These are phyloP conservation scores for Nothura maculosa DNA, from an alignment of 2,797 vertebrate genomes.

Conservation along the genomic window DNA sequence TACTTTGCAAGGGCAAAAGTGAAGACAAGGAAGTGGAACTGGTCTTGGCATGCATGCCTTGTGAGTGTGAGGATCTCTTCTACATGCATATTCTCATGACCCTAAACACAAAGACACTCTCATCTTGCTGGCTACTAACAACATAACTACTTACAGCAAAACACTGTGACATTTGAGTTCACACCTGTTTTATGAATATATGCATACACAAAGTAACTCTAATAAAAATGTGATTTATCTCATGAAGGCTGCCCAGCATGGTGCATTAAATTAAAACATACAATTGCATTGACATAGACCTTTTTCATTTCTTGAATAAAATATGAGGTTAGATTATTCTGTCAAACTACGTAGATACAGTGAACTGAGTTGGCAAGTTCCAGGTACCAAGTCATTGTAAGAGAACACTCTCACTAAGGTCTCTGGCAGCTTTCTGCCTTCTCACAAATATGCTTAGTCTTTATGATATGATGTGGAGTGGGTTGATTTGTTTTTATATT, in stretches of 20 bases:
- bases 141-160: background rate
- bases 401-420: background rate
- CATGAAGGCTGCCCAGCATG: conserved; percentile 46
- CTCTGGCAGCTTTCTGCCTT: background rate
- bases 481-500: background rate
- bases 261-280: conserved; percentile 62
- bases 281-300: conserved; percentile 58
- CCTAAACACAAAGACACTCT: rapidly evolving
- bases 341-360: conserved; percentile 32
- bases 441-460: background rate
- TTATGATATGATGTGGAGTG: background rate
- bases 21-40: background rate
- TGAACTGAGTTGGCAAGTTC: conserved; percentile 48
- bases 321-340: conserved; percentile 55
- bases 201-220: conserved; percentile 57
- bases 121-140: background rate
- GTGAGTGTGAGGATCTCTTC: background rate
- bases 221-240: conserved; percentile 66
- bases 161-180: background rate
- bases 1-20: background rate
- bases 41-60: background rate
- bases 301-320: conserved; percentile 42
- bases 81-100: rapidly evolving
- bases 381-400: background rate
- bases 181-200: conserved; percentile 3